Conservation (phyloP, 2,797 vertebrate genomes). For the Parauchenoglanis ngamensis region DNA sequence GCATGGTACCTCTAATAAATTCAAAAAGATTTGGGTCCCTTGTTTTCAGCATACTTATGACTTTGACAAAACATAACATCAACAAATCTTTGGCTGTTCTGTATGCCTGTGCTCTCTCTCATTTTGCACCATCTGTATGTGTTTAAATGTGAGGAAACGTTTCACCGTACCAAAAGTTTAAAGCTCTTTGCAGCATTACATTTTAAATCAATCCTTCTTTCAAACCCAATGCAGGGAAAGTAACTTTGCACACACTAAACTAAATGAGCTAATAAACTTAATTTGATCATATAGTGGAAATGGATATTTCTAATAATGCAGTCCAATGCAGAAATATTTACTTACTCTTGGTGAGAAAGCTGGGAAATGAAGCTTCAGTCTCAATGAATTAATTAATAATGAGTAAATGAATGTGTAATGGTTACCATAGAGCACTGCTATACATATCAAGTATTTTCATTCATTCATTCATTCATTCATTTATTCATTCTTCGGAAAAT, state of each 20-base stretch:
- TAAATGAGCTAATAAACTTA: background rate
- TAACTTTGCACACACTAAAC: background rate
- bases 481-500: too few species aligned
- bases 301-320: background rate
- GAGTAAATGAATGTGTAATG: background rate
- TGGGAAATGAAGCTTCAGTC: background rate
- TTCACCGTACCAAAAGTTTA: background rate
- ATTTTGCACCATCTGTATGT: background rate
- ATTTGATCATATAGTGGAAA: background rate
- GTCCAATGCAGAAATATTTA: background rate
- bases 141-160: constrained; percentile 4
- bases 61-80: background rate
- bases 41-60: background rate
- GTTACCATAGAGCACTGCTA: background rate
- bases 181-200: background rate
- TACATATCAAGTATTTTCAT: background rate
- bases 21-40: too few species aligned
- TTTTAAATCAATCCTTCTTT: background rate
- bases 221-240: too few species aligned
- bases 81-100: background rate
- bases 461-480: background rate
- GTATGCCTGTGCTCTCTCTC: background rate
- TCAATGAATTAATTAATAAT: background rate
- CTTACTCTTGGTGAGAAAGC: constrained; percentile 3
- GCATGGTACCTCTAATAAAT: too few species aligned